Conservation (phyloP, 2,888 invertebrate species). For the Drosophila limbata region DNA sequence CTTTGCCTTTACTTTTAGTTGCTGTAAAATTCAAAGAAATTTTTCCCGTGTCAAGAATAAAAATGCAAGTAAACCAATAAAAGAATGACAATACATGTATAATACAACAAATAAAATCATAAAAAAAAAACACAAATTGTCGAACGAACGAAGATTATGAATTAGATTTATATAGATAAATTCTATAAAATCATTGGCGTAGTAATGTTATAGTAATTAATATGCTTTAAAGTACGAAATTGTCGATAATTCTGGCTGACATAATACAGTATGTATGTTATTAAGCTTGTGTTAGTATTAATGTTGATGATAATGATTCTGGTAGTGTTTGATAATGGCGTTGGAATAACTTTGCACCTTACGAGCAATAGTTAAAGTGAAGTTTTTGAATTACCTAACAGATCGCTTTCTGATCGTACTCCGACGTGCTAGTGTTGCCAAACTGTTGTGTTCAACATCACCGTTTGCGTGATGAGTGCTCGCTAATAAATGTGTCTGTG, state of each 20-base stretch:
- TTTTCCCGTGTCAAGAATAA: no score
- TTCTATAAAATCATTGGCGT: not conserved
- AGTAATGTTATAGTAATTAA: not conserved
- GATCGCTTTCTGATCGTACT: slow-evolving; percentile 89
- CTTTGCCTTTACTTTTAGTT: no score
- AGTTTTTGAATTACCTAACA: slow-evolving; percentile 88
- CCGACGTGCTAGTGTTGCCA: slow-evolving; percentile 90
- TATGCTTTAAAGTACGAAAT: not conserved
- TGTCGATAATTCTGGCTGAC: not conserved
- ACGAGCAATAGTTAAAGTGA: slow-evolving; percentile 57
- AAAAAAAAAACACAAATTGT: no score
- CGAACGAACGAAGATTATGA: no score
- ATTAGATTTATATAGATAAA: not conserved
- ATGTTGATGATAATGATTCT: slow-evolving; percentile 9
- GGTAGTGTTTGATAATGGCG: slow-evolving; percentile 25
- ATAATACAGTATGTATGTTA: slow-evolving; percentile 3
- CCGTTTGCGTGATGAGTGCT: slow-evolving; percentile 84
- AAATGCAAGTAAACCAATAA: no score
- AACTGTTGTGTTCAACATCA: slow-evolving; percentile 86
- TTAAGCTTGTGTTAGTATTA: slow-evolving; percentile 6
- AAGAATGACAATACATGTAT: no score
- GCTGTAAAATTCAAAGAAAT: no score
- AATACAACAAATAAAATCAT: no score
- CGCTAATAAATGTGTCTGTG: slow-evolving; percentile 86
- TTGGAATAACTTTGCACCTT: slow-evolving; percentile 59